Evolutionary conservation across 2,888 invertebrate species (phyloP).

Genomic region (Blomia tropicalis): DNA sequence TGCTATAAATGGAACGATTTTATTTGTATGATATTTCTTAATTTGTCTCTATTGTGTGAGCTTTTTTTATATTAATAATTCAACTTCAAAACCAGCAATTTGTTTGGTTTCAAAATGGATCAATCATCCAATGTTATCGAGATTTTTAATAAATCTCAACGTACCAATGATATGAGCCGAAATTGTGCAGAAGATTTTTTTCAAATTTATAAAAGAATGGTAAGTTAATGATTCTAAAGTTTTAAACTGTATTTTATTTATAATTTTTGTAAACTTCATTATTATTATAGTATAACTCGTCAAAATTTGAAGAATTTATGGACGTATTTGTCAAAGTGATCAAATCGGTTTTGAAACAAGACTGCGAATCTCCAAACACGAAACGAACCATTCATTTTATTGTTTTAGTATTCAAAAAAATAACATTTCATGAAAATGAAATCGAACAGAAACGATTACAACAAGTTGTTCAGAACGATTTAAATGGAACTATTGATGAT

Average conservation of each 20-base stretch:
- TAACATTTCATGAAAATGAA: neutral
- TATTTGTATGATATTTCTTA: too few relatives aligned
- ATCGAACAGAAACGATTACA: neutral
- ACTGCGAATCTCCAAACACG: slow-evolving; percentile 5
- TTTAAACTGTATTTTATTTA: neutral
- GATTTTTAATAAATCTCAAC: slow-evolving; percentile 13
- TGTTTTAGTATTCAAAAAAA: neutral
- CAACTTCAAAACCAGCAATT: too few relatives aligned
- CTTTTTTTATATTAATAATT: too few relatives aligned
- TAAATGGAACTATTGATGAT: neutral
- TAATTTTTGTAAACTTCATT: neutral
- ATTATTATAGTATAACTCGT: neutral
- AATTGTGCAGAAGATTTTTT: neutral
- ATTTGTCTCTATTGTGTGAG: too few relatives aligned
- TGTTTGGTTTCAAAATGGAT: too few relatives aligned
- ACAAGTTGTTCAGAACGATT: neutral
- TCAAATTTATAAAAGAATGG: neutral
- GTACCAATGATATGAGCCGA: neutral
- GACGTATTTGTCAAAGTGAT: neutral
- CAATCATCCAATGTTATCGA: too few relatives aligned
- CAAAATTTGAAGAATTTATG: neutral
- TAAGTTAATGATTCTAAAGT: neutral
- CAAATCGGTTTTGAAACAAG: neutral
- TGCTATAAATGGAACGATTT: too few relatives aligned
- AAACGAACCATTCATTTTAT: slow-evolving; percentile 10